A percentile compares a stretch with the other conserved stretches of the same genome.
Conservation (phyloP, 2,888 invertebrate genomes). For the Phasia obesa region DNA sequence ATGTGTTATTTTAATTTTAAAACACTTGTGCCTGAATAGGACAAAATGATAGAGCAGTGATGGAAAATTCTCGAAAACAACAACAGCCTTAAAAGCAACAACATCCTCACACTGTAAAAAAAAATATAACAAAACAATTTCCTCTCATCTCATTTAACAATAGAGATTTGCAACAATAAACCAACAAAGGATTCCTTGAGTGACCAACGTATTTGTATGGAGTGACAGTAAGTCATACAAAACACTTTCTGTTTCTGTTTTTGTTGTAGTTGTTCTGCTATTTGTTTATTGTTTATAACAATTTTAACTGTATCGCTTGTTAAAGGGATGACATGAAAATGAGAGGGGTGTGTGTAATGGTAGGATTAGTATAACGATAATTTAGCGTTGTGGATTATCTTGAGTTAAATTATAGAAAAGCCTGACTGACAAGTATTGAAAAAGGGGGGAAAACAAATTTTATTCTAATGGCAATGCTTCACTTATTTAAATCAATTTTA, state of each 20-base stretch:
- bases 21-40: constrained; percentile 28
- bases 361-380: no score
- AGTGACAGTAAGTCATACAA: constrained; percentile 11
- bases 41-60: constrained; percentile 7
- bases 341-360: no score
- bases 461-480: no score
- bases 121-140: not conserved
- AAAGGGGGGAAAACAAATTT: no score
- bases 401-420: no score
- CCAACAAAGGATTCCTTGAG: constrained; percentile 47
- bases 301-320: no score
- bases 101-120: constrained; percentile 13
- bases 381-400: no score
- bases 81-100: not conserved
- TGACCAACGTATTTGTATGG: constrained; percentile 39
- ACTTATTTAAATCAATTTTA: no score
- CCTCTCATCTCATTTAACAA: constrained; percentile 47
- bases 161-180: constrained; percentile 60
- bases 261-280: not conserved
- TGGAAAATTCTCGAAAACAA: not conserved
- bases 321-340: no score
- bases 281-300: constrained; percentile 3
- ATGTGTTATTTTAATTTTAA: not conserved
- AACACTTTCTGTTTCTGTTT: no score
- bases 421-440: no score